phyloP scores from a whole-genome alignment of 2,113 vertebrate genomes.

The Callithrix jacchus region DNA sequence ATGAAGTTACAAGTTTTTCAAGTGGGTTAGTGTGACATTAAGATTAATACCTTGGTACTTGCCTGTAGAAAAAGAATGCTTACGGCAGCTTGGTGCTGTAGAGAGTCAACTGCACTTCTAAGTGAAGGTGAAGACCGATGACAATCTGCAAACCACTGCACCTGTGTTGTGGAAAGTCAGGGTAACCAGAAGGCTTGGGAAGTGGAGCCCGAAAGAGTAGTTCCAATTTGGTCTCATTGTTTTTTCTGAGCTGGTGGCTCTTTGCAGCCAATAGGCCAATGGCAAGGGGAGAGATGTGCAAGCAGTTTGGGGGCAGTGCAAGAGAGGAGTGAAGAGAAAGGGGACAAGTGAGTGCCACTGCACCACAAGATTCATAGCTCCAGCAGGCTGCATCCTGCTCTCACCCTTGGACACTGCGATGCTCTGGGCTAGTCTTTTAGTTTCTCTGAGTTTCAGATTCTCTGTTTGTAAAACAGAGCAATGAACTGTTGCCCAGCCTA shows the following conservation, averaged over 20 bases:
- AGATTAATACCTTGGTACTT: background rate
- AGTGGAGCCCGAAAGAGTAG: background rate
- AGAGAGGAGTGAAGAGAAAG: background rate
- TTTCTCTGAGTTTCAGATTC: background rate
- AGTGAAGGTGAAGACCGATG: background rate
- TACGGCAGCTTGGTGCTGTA: background rate
- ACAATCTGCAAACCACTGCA: background rate
- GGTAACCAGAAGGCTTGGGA: background rate
- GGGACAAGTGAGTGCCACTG: accelerated
- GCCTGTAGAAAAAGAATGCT: background rate
- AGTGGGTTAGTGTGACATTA: background rate
- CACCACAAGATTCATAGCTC: no score
- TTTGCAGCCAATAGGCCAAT: background rate
- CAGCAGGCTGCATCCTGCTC: background rate
- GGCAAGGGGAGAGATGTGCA: background rate
- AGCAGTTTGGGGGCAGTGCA: background rate
- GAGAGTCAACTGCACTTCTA: background rate
- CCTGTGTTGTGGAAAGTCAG: slow-evolving; percentile 5
- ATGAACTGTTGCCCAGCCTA: background rate
- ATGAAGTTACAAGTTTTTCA: background rate
- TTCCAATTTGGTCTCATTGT: background rate
- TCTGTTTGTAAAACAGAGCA: background rate
- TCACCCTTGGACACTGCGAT: background rate
- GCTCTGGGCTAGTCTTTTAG: background rate
- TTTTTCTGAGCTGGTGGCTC: background rate